Evolutionary conservation across 2,888 invertebrate genomes (phyloP), one percentile per base, ranked within the genome.

Genomic region (Drosophila hamatofila): DNA sequence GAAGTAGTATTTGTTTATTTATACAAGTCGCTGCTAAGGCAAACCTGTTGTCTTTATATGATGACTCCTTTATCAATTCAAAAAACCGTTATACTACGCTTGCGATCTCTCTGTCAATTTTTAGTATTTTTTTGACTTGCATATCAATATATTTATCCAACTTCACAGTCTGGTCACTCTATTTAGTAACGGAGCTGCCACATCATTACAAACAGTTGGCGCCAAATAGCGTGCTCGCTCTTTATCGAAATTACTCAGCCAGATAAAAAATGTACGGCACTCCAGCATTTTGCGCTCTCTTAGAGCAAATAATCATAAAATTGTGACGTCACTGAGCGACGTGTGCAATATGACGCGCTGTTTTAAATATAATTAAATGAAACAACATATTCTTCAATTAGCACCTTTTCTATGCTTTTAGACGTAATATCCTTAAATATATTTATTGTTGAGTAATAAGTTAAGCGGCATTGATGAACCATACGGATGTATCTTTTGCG

Each of bases 171-270:
- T 42, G 68, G 72, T 52, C 39, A 60, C 39, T 18, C 18, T n/a
- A 30, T 2, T 25, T 11, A 9, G 8, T 25, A 25, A 6, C 0
- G 52, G 64, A 30, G 76, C 46, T 76, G 78, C 76, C 76, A 65
- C 14, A 69, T 62, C 64, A 7, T 1, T 11, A n/a, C 52, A 77
- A 65, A 59, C 3, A 68, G 63, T 57, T 52, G 1, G 6, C 21
- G 18, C 14, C 30, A 65, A 30, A 8, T n/a, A 6, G 49, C 8
- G 25, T 23, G 30, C 46, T 30, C 49, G 49, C 72, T 62, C 16
- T 56, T 46, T 54, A 39, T 30, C 37, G 16, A 9, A 44, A n/a
- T 12, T 37, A 21, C 46, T 41, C 41, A 30, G 14, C n/a, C 35
- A 9, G 41, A 57, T 68, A 58, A 51, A 33, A 25, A 56, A 30